Percentiles rank a stretch among this genome's conserved stretches.
Evolutionary conservation across 2,797 vertebrate species (phyloP).

Genomic region (Kryptolebias ocellatus): DNA sequence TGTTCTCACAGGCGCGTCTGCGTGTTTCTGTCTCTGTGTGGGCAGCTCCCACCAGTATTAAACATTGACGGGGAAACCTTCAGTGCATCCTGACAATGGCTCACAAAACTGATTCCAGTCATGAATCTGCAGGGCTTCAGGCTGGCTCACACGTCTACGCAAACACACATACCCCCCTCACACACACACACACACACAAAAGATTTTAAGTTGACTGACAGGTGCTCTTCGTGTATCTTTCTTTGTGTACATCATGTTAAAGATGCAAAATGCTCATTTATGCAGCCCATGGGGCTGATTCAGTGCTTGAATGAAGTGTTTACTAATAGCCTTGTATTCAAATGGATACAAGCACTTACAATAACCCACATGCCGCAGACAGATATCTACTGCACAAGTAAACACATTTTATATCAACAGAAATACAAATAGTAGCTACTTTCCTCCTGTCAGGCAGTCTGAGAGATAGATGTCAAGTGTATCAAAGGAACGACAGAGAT

Average conservation of each 20-base stretch:
- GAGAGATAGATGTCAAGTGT: conserved; percentile 36
- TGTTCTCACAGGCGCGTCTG: conserved; percentile 24
- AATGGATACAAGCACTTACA: conserved; percentile 43
- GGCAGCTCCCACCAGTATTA: conserved; percentile 29
- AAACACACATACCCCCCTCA: not conserved
- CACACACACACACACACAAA: conserved; percentile 4
- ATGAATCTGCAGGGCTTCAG: conserved; percentile 12
- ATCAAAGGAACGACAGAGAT: conserved; percentile 30
- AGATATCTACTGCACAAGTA: conserved; percentile 11
- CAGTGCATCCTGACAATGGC: conserved; percentile 40
- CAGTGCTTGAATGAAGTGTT: conserved; percentile 89
- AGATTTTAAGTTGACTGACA: conserved; percentile 38
- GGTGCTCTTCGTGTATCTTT: conserved; percentile 32
- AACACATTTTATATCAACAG: conserved; percentile 23
- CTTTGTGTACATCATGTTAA: conserved; percentile 22
- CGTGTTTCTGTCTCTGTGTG: conserved; percentile 36
- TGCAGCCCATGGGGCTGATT: conserved; percentile 89
- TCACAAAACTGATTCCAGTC: conserved; percentile 38
- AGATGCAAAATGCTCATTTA: conserved; percentile 79
- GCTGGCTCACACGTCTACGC: not conserved
- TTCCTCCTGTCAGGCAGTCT: conserved; percentile 31
- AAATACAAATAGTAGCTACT: conserved; percentile 46
- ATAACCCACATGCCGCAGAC: conserved; percentile 10
- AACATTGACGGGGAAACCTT: conserved; percentile 38
- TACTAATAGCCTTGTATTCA: conserved; percentile 83